A percentile compares a stretch with the other conserved stretches of the same genome.
These are phyloP conservation scores for Oikopleura dioica DNA, from an alignment of 23 tunicate species.

Conservation along the genomic window DNA sequence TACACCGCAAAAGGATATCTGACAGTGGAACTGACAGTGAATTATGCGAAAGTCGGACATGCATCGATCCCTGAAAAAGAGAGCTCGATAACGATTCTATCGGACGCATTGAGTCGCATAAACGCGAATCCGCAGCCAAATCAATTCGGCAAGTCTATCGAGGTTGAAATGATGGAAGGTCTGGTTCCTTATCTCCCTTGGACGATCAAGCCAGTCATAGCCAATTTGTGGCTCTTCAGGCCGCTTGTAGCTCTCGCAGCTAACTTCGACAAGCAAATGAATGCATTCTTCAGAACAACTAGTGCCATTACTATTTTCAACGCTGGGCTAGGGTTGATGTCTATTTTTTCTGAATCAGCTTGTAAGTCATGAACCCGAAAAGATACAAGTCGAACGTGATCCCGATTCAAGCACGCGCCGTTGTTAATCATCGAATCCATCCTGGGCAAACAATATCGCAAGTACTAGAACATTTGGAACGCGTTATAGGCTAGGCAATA, in stretches of 20 bases:
- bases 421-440: neutral
- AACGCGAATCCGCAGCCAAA: neutral
- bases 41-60: neutral
- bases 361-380: no score
- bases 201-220: neutral
- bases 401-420: neutral
- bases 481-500: no score
- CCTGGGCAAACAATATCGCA: neutral
- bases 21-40: neutral
- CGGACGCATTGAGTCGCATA: neutral
- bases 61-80: neutral
- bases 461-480: neutral
- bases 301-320: neutral
- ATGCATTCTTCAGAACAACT: neutral
- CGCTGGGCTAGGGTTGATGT: no score
- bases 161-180: neutral
- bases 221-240: neutral
- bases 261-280: neutral
- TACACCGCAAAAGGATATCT: neutral
- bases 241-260: neutral
- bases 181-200: neutral
- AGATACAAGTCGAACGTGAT: neutral
- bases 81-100: neutral
- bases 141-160: conserved; percentile 5
- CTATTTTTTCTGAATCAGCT: no score